phyloP scores from a whole-genome alignment of 2,888 invertebrate genomes.

The Philereme transversata region DNA sequence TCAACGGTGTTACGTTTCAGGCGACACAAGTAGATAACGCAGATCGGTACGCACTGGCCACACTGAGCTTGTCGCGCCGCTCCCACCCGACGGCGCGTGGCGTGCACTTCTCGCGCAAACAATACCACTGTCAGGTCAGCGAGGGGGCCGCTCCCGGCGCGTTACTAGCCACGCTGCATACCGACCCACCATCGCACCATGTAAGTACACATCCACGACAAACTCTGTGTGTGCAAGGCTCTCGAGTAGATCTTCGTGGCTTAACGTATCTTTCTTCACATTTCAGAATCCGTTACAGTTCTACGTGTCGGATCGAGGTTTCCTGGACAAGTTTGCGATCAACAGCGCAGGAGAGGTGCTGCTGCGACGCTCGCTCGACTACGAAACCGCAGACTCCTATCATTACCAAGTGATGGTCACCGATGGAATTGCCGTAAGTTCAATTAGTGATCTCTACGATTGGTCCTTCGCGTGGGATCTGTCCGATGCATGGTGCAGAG shows the following conservation, averaged over 20 bases:
- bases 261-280: not conserved
- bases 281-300: slow-evolving; percentile 86
- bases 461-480: not conserved
- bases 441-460: not conserved
- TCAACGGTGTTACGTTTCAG: slow-evolving; percentile 57
- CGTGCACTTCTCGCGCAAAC: slow-evolving; percentile 88
- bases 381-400: slow-evolving; percentile 88
- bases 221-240: no score
- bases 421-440: slow-evolving; percentile 88
- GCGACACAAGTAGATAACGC: slow-evolving; percentile 93
- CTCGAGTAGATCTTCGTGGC: no score
- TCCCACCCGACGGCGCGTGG: slow-evolving; percentile 69
- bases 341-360: slow-evolving; percentile 92
- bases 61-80: slow-evolving; percentile 87
- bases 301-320: slow-evolving; percentile 89
- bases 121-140: slow-evolving; percentile 88
- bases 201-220: slow-evolving; percentile 6
- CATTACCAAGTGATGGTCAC: slow-evolving; percentile 92
- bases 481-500: no score
- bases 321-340: slow-evolving; percentile 89
- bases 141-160: slow-evolving; percentile 91
- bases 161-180: slow-evolving; percentile 88
- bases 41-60: slow-evolving; percentile 94
- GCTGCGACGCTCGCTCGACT: slow-evolving; percentile 90
- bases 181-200: slow-evolving; percentile 63